Conservation (phyloP, 1,140 invertebrate species). For the Aphaenogaster ashmeadi region DNA sequence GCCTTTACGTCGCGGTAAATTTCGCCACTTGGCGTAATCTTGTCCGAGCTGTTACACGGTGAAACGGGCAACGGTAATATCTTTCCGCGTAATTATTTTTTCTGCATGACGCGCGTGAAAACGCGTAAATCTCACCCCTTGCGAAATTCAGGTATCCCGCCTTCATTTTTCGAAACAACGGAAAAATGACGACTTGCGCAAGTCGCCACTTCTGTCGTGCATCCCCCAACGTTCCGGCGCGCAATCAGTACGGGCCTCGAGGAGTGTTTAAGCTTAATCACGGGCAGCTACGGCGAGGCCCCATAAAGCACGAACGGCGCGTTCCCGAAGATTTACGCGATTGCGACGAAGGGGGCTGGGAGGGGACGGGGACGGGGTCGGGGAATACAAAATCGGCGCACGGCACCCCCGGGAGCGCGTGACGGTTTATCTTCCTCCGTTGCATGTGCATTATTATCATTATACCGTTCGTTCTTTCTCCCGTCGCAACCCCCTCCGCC, state of each 20-base stretch:
- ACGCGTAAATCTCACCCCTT: background rate
- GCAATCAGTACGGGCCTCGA: slow-evolving; percentile 55
- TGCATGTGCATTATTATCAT: slow-evolving; percentile 68
- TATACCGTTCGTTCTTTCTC: slow-evolving; percentile 54
- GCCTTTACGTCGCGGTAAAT: background rate
- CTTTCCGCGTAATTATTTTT: background rate
- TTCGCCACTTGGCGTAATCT: slow-evolving; percentile 3
- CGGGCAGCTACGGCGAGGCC: slow-evolving; percentile 14
- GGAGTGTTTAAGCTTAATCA: slow-evolving; percentile 57
- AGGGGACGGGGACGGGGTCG: no score
- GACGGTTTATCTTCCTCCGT: slow-evolving; percentile 60
- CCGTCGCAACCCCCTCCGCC: background rate
- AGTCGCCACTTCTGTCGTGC: background rate
- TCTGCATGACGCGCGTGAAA: background rate
- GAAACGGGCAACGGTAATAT: background rate
- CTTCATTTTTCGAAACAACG: background rate
- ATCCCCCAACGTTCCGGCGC: slow-evolving; percentile 1
- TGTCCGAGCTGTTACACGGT: background rate
- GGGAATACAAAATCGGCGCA: slow-evolving; percentile 23
- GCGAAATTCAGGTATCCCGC: background rate
- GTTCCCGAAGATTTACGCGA: slow-evolving; percentile 40
- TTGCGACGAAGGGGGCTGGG: slow-evolving; percentile 2
- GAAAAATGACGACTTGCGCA: background rate
- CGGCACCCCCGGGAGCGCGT: slow-evolving; percentile 39
- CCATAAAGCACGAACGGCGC: slow-evolving; percentile 38